Percentiles rank a stretch among this genome's conserved stretches.
phyloP scores from a whole-genome alignment of 53 echinoderm and acorn worm genomes.

The Luidia sarsii region DNA sequence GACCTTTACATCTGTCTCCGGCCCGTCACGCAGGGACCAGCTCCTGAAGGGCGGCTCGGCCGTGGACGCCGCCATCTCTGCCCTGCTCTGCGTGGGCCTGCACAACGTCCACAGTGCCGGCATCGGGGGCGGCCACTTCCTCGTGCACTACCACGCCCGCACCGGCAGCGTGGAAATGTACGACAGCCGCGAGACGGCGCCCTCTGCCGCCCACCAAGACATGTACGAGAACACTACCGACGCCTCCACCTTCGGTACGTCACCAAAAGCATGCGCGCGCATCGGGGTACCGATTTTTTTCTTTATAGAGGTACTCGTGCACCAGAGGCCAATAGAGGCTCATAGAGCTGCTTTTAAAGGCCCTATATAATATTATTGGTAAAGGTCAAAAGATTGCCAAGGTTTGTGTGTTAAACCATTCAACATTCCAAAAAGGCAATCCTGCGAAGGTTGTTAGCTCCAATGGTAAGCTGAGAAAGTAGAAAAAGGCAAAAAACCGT shows the following conservation, averaged over 20 bases:
- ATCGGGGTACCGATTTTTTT: not conserved
- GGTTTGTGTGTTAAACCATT: no score
- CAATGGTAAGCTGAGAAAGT: no score
- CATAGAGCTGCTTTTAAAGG: no score
- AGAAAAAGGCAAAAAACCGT: no score
- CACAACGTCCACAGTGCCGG: conserved; percentile 75
- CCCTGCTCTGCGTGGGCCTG: conserved; percentile 78
- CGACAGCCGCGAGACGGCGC: conserved; percentile 76
- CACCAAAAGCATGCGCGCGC: not conserved
- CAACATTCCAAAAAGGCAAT: no score
- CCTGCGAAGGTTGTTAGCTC: no score
- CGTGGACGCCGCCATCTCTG: conserved; percentile 76
- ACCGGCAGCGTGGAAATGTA: conserved; percentile 18
- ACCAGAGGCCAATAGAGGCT: not conserved
- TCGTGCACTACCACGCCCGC: conserved; percentile 57
- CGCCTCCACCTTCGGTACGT: conserved; percentile 20
- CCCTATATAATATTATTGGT: no score
- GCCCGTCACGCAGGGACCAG: conserved; percentile 70
- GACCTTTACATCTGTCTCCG: no score
- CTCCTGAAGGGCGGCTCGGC: conserved; percentile 63
- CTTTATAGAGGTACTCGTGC: not conserved
- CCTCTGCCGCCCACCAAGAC: conserved; percentile 55
- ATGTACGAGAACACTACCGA: conserved; percentile 63
- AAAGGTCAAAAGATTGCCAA: no score
- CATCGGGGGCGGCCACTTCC: conserved; percentile 83